Base-by-base conservation (phyloP, 2,888 invertebrate species). In the Andrena fulva region DNA sequence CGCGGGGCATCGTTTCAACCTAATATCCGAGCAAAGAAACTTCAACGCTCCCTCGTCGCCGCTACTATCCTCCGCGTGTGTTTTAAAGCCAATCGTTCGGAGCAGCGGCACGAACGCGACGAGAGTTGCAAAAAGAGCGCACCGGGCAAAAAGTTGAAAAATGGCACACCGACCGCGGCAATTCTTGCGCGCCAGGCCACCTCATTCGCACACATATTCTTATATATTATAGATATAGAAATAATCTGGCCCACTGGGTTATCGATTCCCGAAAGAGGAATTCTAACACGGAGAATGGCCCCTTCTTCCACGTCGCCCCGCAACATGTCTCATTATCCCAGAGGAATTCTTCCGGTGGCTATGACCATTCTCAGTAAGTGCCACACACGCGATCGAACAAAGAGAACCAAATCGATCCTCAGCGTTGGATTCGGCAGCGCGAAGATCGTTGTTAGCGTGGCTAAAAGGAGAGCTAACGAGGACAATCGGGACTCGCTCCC, bases 21-120 rank as follows among this genome's bases (percentile, higher is more conserved):
- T 66, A 79, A 81, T 81, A 79, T 81, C 68, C 73, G 75, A 31
- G 76, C 73, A 24, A 78, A 74, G 73, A 60, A 79, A 81, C 24
- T 79, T 79, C 79, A 60, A 79, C 70, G 42, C 42, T 42, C 5
- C 42, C 42, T 1, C 16, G 0, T 12, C 12, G 42, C 29, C 29
- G 16, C n/a, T 16, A 0, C n/a, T 2, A 8, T n/a, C 31, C n/a
- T 8, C 31, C 7, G 54, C 24, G 1, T 1, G 42, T 2, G 8
- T 1, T n/a, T 59, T 7, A 20, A n/a, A 48, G 48, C 24, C 48
- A 10, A 59, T 74, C 59, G 31, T 54, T 48, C 3, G 12, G 48
- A 5, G 7, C 12, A 5, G 35, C 35, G 16, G 16, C 16, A 29
- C 20, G 24, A 54, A 5, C 20, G n/a, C 4, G n/a, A 31, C 2